Evolutionary conservation across 2,888 invertebrate species (phyloP).

Genomic region (Teleiodes luculella): DNA sequence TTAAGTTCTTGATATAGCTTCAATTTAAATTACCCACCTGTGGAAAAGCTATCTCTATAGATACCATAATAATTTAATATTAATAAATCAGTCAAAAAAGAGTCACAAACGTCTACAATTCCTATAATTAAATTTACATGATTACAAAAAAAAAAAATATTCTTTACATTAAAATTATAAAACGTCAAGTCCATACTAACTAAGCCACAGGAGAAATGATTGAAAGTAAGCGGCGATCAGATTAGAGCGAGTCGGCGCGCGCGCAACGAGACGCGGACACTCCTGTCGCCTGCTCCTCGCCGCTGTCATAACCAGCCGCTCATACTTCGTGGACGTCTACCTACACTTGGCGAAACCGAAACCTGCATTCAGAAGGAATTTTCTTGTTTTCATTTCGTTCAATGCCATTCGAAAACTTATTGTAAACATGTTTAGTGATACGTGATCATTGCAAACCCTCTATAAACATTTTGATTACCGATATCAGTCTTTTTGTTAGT

Average conservation of each 20-base stretch:
- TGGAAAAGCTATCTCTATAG: neutral
- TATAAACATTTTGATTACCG: too few species aligned
- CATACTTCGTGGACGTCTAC: neutral
- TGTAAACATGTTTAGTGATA: too few species aligned
- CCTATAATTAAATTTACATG: too few species aligned
- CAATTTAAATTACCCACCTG: neutral
- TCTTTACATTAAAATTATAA: too few species aligned
- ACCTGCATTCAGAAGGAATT: neutral
- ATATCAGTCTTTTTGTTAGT: too few species aligned
- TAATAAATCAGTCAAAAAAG: too few species aligned
- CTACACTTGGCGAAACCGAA: neutral
- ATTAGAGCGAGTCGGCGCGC: constrained; percentile 28
- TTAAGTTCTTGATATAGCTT: neutral
- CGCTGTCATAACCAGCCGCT: neutral
- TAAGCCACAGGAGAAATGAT: constrained; percentile 34
- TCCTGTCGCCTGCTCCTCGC: neutral
- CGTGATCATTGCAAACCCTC: too few species aligned
- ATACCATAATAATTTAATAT: too few species aligned
- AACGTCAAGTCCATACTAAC: constrained; percentile 25
- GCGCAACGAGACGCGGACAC: neutral
- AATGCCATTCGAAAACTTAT: too few species aligned
- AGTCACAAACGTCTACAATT: too few species aligned
- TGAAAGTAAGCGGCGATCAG: constrained; percentile 56
- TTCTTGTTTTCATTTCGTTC: too few species aligned
- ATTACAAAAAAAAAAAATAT: too few species aligned